These are phyloP conservation scores for Umimayanthus chanpuru DNA, from an alignment of 92 coral and sea anemone species.

Conservation along the genomic window DNA sequence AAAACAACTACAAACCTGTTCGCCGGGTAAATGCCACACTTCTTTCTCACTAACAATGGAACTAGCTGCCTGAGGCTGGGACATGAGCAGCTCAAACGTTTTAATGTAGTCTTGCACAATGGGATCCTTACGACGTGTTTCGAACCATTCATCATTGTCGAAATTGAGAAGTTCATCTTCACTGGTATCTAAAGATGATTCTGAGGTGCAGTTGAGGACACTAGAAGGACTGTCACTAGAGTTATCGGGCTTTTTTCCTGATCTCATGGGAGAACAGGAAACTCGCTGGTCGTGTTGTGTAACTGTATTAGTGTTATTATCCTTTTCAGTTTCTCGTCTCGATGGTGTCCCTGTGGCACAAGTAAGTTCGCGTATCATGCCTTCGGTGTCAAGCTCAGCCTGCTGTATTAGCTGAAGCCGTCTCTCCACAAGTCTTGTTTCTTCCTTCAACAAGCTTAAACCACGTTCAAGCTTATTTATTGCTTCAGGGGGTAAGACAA, in stretches of 20 bases:
- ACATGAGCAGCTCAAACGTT: constrained; percentile 72
- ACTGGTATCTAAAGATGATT: constrained; percentile 1
- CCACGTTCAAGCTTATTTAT: background rate
- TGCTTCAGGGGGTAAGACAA: constrained; percentile 33
- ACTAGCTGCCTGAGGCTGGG: background rate
- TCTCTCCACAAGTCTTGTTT: constrained; percentile 36
- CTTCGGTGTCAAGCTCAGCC: constrained; percentile 21
- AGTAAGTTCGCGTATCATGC: constrained; percentile 32
- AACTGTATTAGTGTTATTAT: constrained; percentile 17
- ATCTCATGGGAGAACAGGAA: background rate
- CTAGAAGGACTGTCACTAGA: constrained; percentile 2
- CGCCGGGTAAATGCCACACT: background rate
- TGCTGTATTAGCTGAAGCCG: constrained; percentile 28
- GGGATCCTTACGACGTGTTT: constrained; percentile 86
- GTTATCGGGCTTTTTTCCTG: background rate
- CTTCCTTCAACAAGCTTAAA: constrained; percentile 23
- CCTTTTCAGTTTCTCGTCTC: constrained; percentile 21
- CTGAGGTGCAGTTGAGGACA: background rate
- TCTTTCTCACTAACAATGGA: background rate
- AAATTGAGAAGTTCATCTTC: constrained; percentile 59
- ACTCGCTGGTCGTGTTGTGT: constrained; percentile 13
- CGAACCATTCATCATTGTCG: constrained; percentile 86
- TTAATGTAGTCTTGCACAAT: constrained; percentile 93
- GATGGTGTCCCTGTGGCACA: constrained; percentile 4
- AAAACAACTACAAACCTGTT: constrained; percentile 20